Evolutionary conservation across 2,797 vertebrate genomes (phyloP).

Genomic region (Mycteria americana): DNA sequence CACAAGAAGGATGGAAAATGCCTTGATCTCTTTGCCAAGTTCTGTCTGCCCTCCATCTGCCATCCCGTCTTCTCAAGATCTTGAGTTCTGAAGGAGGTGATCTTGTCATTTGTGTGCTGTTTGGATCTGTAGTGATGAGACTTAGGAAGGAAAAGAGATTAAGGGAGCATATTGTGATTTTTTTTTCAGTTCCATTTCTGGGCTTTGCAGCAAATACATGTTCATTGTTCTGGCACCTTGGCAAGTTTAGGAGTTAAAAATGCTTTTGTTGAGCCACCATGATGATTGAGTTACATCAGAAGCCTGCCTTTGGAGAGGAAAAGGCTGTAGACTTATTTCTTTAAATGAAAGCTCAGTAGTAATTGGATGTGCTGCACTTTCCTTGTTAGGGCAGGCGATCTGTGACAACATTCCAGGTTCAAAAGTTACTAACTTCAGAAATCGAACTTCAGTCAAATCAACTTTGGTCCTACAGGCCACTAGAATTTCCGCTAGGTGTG

Average conservation of each 20-base stretch:
- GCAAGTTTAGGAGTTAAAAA: constrained; percentile 34
- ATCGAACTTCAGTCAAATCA: constrained; percentile 37
- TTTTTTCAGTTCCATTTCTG: background rate
- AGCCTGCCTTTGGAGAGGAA: background rate
- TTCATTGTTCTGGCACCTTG: background rate
- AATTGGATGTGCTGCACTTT: constrained; percentile 55
- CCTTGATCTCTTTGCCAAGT: constrained; percentile 4
- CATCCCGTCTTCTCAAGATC: background rate
- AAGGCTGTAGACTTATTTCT: background rate
- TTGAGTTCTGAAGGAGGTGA: background rate
- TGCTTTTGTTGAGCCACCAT: background rate
- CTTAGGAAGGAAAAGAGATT: background rate
- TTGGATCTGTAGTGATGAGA: background rate
- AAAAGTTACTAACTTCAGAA: constrained; percentile 58
- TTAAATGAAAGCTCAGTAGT: constrained; percentile 51
- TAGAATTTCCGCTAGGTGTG: constrained; percentile 6
- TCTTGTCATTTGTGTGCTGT: background rate
- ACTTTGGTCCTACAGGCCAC: constrained; percentile 9
- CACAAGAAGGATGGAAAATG: background rate
- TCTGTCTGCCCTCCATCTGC: constrained; percentile 46
- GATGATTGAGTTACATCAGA: background rate
- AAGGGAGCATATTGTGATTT: background rate
- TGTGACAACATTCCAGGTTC: constrained; percentile 39
- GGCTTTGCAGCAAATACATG: background rate
- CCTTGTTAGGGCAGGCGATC: constrained; percentile 37